Evolutionary conservation across 2,797 vertebrate species (phyloP).

Genomic region (Lepus townsendii): DNA sequence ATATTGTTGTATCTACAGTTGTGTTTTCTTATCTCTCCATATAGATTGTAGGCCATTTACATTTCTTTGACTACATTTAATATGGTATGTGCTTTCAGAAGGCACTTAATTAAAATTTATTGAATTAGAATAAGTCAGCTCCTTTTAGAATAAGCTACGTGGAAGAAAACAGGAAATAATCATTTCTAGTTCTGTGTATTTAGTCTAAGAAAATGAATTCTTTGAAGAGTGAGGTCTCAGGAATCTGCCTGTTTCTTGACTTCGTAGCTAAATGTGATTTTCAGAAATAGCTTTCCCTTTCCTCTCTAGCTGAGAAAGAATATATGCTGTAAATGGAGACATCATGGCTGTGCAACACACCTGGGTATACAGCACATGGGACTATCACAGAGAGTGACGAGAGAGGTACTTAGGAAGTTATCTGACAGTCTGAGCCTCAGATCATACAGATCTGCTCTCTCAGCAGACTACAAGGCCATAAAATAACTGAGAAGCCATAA

Average conservation of each 20-base stretch:
- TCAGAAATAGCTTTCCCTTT: not conserved
- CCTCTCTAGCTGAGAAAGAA: constrained; percentile 13
- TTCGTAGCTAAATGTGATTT: constrained; percentile 29
- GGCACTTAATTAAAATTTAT: constrained; percentile 60
- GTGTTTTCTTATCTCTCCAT: constrained; percentile 29
- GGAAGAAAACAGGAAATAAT: not conserved
- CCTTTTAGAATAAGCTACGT: constrained; percentile 31
- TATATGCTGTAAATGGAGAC: not conserved
- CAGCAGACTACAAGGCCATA: not conserved
- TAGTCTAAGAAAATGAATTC: constrained; percentile 51
- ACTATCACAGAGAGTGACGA: not conserved
- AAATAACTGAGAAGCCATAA: not conserved
- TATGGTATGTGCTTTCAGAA: not conserved
- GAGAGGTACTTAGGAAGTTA: not conserved
- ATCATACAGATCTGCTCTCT: not conserved
- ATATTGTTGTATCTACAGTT: not conserved
- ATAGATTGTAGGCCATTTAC: constrained; percentile 28
- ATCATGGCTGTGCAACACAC: not conserved
- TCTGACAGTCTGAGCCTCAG: not conserved
- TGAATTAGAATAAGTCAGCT: constrained; percentile 57
- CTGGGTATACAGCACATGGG: not conserved
- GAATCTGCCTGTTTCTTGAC: constrained; percentile 31
- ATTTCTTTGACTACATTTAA: constrained; percentile 25
- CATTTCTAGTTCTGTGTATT: not conserved
- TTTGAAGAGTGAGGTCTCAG: constrained; percentile 1